Conservation (phyloP, 2,888 invertebrate genomes). For the Nipponacmea schrenckii region DNA sequence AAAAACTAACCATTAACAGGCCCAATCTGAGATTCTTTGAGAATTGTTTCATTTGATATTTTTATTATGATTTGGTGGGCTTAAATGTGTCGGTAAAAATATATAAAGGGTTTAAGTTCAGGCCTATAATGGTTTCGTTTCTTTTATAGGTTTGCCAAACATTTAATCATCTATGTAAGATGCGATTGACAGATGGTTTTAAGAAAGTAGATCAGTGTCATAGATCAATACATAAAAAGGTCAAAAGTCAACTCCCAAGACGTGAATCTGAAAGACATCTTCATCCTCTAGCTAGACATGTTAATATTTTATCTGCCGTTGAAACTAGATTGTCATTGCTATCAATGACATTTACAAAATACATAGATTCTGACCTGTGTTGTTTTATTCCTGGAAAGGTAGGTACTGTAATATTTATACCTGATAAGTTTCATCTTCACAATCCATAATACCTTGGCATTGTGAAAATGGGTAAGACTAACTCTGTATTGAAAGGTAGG, state of each 20-base stretch:
- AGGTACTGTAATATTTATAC: no score
- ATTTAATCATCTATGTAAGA: conserved; percentile 81
- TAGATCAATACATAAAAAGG: conserved; percentile 78
- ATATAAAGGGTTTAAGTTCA: no score
- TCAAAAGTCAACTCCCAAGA: conserved; percentile 85
- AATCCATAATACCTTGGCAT: no score
- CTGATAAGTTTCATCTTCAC: no score
- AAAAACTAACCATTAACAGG: no score
- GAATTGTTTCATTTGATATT: no score
- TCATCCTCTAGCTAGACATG: conserved; percentile 87
- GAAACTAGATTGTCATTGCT: conserved; percentile 92
- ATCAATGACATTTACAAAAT: conserved; percentile 91
- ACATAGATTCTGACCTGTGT: conserved; percentile 83
- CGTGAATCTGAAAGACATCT: conserved; percentile 88
- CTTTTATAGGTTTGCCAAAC: conserved; percentile 79
- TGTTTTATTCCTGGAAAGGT: conserved; percentile 96
- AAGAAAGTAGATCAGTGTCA: conserved; percentile 82
- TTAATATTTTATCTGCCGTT: conserved; percentile 87
- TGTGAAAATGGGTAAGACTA: no score
- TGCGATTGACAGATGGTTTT: conserved; percentile 84
- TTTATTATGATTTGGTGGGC: no score
- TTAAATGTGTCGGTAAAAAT: no score
- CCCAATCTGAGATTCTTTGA: no score
- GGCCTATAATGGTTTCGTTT: no score
- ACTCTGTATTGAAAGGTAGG: no score